Evolutionary conservation across 37 sponge, comb jelly and placozoan species (phyloP), one percentile per base, ranked within the genome.

Genomic region (Crambe crambe): DNA sequence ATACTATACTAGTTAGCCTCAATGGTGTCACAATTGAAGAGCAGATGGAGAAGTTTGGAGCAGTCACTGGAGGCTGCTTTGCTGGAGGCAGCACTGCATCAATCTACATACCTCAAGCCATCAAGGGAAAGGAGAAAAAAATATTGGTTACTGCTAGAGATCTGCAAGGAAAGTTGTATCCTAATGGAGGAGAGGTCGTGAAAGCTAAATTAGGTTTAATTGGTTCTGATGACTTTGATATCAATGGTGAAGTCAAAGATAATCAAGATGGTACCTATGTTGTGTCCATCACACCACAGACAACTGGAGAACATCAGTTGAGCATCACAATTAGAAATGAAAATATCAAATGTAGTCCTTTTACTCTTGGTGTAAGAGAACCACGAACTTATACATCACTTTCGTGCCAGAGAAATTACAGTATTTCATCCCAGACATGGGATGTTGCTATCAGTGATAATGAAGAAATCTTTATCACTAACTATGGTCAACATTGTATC

Each of bases 381-480:
- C 35, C 26, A 12, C 42, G 65, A 22, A 22, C 2, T 41, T 82
- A 82, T 66, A 25, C 29, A 18, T 17, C 70, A 23, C 58, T 69
- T 6, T 21, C 38, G 0, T 37, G 40, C 34, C 36, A 36, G 38
- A 20, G 12, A 34, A 5, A 17, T 21, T 80, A 68, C 27, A 15
- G 9, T 18, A 43, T 37, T 42, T 72, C 51, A 58, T 43, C 35
- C n/a, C 10, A 36, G 25, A 21, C 74, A 22, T 72, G 58, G 34
- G 67, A 43, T 70, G 76, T 84, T 2, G 86, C 86, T 60, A 32
- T 86, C 27, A 43, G 70, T 64, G 74, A 72, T 31, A 47, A 62
- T 60, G 79, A 73, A 3, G 65, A 77, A 51, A 37, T 86, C 27
- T 77, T 37, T n/a, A 73, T 78, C 21, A 62, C 65, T 10, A 26